Conservation (phyloP, 2,113 vertebrate species). For the Rhinolophus sinicus region DNA sequence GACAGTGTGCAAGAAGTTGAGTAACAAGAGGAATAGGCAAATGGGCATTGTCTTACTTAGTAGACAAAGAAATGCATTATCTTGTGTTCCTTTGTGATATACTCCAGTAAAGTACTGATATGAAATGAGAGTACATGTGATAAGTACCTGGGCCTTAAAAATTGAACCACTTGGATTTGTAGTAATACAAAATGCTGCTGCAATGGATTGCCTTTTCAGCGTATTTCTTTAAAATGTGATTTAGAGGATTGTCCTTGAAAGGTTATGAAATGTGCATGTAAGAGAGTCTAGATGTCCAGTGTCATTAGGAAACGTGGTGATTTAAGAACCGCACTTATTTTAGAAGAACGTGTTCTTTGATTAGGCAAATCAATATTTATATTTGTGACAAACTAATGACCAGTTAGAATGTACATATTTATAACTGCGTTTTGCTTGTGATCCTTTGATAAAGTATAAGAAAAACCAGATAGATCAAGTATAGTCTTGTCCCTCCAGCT, state of each 20-base stretch:
- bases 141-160: background rate
- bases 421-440: slow-evolving; percentile 17
- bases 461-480: background rate
- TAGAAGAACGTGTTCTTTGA: background rate
- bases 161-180: background rate
- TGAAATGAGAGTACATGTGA: background rate
- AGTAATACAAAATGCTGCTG: background rate
- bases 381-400: background rate
- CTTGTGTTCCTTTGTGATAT: background rate
- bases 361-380: background rate
- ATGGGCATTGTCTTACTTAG: background rate
- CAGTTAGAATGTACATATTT: background rate
- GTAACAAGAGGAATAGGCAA: background rate
- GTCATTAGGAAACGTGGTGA: background rate
- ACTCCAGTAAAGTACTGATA: background rate
- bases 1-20: slow-evolving; percentile 14
- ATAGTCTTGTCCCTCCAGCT: background rate
- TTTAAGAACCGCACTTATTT: slow-evolving; percentile 20
- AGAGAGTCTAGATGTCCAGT: background rate
- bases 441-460: background rate
- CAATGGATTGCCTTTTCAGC: background rate
- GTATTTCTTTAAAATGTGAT: slow-evolving; percentile 32
- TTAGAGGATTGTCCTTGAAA: slow-evolving; percentile 68
- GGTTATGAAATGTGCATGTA: slow-evolving; percentile 41
- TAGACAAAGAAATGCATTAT: background rate